phyloP scores from a whole-genome alignment of 2,113 vertebrate genomes.

The Sylvicapra grimmia region DNA sequence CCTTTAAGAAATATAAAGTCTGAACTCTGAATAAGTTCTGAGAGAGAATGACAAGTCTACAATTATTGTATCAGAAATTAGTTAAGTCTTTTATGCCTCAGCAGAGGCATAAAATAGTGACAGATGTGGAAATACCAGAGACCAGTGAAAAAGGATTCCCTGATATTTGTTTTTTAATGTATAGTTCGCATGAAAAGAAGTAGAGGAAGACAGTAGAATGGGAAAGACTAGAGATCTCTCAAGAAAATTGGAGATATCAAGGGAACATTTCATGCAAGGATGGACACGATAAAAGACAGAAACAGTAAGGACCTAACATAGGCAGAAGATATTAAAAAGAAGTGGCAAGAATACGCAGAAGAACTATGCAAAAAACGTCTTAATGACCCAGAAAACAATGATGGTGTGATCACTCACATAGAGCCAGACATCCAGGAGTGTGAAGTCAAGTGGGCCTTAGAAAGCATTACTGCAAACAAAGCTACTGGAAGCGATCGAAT shows the following conservation, averaged over 20 bases:
- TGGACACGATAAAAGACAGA: background rate
- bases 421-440: background rate
- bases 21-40: background rate
- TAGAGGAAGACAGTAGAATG: background rate
- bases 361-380: background rate
- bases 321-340: background rate
- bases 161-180: background rate
- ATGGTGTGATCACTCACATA: background rate
- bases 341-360: background rate
- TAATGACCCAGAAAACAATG: background rate
- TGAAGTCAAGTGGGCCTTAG: background rate
- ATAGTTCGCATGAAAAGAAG: background rate
- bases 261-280: background rate
- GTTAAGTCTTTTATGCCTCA: background rate
- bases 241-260: background rate
- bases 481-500: background rate
- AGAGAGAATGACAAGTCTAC: background rate
- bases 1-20: background rate
- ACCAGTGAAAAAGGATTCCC: background rate
- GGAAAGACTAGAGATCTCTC: background rate
- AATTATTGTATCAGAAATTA: background rate
- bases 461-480: background rate
- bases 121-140: background rate
- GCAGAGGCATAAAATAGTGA: background rate
- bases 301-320: background rate